Base-by-base conservation (phyloP, 1,140 invertebrate species). In the Drosophila carrolli region DNA sequence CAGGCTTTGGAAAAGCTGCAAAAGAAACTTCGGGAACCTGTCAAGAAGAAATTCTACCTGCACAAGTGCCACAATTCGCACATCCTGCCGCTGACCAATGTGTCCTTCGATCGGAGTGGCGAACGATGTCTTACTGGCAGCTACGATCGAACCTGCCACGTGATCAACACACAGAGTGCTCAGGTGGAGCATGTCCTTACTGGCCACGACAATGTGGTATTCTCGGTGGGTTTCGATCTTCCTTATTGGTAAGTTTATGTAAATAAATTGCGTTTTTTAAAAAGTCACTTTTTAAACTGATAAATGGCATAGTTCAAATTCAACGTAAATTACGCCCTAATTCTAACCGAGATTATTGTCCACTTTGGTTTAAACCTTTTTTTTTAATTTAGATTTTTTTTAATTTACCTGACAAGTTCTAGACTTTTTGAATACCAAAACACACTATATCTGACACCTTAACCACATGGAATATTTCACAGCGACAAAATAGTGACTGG, bases 111-210 rank as follows among this genome's bases (percentile, higher is more conserved):
- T 84, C 95, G 95, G 79, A 93, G 93, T 50, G 95, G 96, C 0
- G 94, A 94, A 50, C 97, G 96, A 91, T 97, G 96, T 92, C 92
- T 97, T 53, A 96, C 96, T 1, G 96, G 96, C 51, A 97, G 96
- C 92, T 97, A 97, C 91, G 96, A 97, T 91, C 93, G 96, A 79
- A 97, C 96, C n/a, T 97, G 96, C 92, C 96, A 96, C 92, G 93
- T 97, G 62, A 97, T 96, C 95, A 94, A 96, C 90, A 95, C 96
- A 66, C 94, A 95, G 55, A 94, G 94, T n/a, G 96, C 96, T 37
- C 93, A 93, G 56, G 96, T 97, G 83, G 90, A 95, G 74, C 93
- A 95, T 81, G 95, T 95, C 43, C 93, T 97, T 10, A 92, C 94
- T 41, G 96, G 96, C 23, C 96, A 97, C 83, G 94, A 95, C 61